A percentile compares a stretch with the other conserved stretches of the same genome.
These are phyloP conservation scores for Cyanoliseus patagonus DNA, from an alignment of 2,113 vertebrate genomes.

Conservation along the genomic window DNA sequence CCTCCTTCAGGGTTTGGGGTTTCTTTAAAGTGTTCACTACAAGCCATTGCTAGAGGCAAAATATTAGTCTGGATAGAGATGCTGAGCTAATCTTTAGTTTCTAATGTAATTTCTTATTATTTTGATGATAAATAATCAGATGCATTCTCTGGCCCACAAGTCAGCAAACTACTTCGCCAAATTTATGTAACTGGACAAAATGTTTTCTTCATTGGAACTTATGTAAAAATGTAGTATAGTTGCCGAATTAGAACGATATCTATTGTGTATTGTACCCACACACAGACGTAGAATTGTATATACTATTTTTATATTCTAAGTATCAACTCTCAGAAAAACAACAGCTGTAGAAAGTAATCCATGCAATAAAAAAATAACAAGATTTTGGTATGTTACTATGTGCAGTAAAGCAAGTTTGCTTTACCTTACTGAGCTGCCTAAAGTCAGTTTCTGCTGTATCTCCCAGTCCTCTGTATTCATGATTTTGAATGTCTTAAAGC, in stretches of 20 bases:
- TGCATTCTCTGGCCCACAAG: neutral
- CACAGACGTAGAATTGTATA: neutral
- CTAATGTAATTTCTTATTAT: neutral
- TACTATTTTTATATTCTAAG: constrained; percentile 36
- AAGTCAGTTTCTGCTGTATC: neutral
- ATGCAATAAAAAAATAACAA: neutral
- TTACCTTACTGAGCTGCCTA: neutral
- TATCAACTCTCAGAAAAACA: neutral
- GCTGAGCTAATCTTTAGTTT: neutral
- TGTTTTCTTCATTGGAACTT: neutral
- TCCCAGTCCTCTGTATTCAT: neutral
- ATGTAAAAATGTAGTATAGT: neutral
- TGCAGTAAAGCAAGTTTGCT: neutral
- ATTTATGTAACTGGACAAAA: neutral
- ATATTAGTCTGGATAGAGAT: neutral
- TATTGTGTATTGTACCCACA: neutral
- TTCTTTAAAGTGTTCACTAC: neutral
- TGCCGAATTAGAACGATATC: neutral
- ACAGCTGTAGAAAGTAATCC: neutral
- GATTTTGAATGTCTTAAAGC: neutral
- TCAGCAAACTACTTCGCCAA: neutral
- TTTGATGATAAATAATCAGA: neutral
- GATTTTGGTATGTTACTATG: neutral
- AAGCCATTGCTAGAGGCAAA: neutral
- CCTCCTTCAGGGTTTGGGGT: neutral